Percentiles rank a stretch among this genome's conserved stretches.
phyloP scores from a whole-genome alignment of 2,888 invertebrate species.

The Troides aeacus region DNA sequence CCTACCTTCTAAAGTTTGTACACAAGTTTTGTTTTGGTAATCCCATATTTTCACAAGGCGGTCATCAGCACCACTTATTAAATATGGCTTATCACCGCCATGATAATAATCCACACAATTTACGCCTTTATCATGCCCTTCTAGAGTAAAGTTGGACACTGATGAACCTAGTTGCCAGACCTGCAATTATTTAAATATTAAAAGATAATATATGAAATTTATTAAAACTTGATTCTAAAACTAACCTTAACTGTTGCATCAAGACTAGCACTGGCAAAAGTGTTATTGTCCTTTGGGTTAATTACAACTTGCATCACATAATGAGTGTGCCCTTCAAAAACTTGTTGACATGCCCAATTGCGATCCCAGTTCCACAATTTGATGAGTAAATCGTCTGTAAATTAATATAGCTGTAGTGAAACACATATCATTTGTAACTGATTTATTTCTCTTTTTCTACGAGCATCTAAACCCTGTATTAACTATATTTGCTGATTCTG shows the following conservation, averaged over 20 bases:
- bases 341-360: constrained; percentile 98
- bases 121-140: constrained; percentile 99
- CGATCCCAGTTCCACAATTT: constrained; percentile 99
- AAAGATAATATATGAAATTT: neutral
- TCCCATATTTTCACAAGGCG: constrained; percentile 99
- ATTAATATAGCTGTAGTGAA: constrained; percentile 1
- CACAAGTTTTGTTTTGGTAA: constrained; percentile 99
- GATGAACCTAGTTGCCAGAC: constrained; percentile 99
- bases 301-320: constrained; percentile 99
- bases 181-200: constrained; percentile 55
- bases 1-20: constrained; percentile 94
- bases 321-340: constrained; percentile 99
- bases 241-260: constrained; percentile 94
- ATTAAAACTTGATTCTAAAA: neutral
- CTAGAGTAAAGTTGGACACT: constrained; percentile 98
- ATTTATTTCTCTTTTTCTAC: no score
- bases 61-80: constrained; percentile 99
- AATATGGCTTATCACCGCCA: constrained; percentile 99
- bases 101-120: constrained; percentile 99
- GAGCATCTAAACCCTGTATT: no score
- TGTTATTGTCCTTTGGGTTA: constrained; percentile 99
- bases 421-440: no score
- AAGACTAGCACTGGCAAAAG: constrained; percentile 99
- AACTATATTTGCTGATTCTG: no score
- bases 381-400: constrained; percentile 95